These are phyloP conservation scores for Cyclina sinensis DNA, from an alignment of 1,140 invertebrate genomes.

Conservation along the genomic window DNA sequence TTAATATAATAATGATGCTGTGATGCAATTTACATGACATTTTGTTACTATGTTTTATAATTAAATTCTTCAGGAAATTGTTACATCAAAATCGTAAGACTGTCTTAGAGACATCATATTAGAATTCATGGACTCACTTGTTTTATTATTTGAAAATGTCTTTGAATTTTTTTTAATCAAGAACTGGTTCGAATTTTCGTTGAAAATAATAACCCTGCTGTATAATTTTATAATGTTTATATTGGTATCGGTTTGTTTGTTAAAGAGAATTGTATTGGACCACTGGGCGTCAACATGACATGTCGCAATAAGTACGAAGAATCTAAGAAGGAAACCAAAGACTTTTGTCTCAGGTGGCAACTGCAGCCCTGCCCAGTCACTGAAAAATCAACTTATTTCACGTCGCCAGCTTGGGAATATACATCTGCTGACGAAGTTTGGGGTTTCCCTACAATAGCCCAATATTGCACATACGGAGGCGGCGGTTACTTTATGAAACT, in stretches of 20 bases:
- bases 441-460: conserved; percentile 69
- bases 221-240: no score
- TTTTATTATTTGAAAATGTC: no score
- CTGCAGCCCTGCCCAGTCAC: conserved; percentile 5
- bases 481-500: conserved; percentile 73
- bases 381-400: conserved; percentile 44
- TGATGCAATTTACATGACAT: no score
- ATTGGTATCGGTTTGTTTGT: background rate
- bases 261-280: conserved; percentile 54
- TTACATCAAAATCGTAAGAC: no score
- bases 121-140: no score
- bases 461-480: conserved; percentile 69
- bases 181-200: no score
- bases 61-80: no score
- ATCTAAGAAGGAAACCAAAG: conserved; percentile 26
- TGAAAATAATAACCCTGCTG: no score
- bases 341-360: conserved; percentile 70
- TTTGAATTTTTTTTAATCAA: no score
- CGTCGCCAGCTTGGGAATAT: conserved; percentile 68
- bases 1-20: no score
- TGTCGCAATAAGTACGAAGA: conserved; percentile 51
- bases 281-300: background rate
- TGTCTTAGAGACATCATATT: no score
- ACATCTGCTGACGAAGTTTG: conserved; percentile 65
- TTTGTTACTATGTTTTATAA: no score